Conservation (phyloP, 2,797 vertebrate genomes). For the Danio tinwini region DNA sequence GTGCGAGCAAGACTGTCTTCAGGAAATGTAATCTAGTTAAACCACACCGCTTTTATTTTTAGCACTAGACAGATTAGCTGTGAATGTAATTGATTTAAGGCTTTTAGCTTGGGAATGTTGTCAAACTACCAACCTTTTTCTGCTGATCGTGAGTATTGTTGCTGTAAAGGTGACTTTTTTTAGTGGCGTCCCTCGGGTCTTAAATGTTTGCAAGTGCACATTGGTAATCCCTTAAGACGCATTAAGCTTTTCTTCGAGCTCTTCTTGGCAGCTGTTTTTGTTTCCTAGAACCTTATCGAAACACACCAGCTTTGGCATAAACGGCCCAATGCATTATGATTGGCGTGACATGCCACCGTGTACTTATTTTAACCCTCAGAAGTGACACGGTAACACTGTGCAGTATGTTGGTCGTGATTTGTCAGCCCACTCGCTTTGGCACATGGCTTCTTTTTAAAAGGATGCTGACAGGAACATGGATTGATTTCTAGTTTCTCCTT, state of each 20-base stretch:
- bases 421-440: constrained; percentile 22
- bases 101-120: background rate
- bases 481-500: constrained; percentile 32
- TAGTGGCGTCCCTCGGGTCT: background rate
- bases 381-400: background rate
- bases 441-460: background rate
- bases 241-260: constrained; percentile 34
- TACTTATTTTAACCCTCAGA: constrained; percentile 35
- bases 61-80: background rate
- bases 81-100: constrained; percentile 15
- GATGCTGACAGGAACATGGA: constrained; percentile 39
- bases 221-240: constrained; percentile 33
- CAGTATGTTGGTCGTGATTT: background rate
- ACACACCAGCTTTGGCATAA: constrained; percentile 35
- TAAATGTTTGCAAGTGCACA: background rate
- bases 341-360: background rate
- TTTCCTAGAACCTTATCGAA: constrained; percentile 40
- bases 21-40: background rate
- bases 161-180: constrained; percentile 13
- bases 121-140: background rate
- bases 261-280: constrained; percentile 39
- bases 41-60: background rate
- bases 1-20: background rate
- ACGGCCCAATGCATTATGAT: constrained; percentile 2
- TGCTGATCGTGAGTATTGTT: constrained; percentile 2